A percentile compares a stretch with the other conserved stretches of the same genome.
Evolutionary conservation across 2,797 vertebrate species (phyloP).

Genomic region (Enteromius thamalakanensis): DNA sequence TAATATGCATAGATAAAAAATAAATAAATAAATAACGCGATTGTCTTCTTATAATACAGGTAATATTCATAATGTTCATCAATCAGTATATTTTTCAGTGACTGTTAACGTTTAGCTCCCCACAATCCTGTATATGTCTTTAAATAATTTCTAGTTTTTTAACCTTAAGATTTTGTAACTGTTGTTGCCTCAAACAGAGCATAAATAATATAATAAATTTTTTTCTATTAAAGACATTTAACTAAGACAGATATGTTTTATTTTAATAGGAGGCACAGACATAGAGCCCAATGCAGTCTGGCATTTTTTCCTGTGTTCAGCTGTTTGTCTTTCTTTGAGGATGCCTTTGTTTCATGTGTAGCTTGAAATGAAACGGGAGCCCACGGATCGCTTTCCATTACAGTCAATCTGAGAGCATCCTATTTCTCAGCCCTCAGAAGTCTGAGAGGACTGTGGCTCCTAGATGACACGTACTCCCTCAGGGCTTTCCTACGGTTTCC

Average conservation of each 20-base stretch:
- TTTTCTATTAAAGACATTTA: constrained; percentile 15
- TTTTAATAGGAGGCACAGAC: constrained; percentile 51
- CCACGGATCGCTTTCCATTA: constrained; percentile 68
- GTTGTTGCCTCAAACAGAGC: background rate
- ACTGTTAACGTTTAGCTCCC: background rate
- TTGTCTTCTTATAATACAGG: too few relatives aligned
- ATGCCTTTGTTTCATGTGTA: constrained; percentile 55
- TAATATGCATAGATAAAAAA: background rate
- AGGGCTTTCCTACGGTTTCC: constrained; percentile 49
- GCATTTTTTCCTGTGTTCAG: constrained; percentile 49
- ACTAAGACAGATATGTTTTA: background rate
- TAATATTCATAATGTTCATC: too few relatives aligned
- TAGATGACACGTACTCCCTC: constrained; percentile 53
- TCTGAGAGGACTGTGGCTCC: constrained; percentile 47
- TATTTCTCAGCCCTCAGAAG: constrained; percentile 54
- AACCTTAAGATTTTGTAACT: background rate
- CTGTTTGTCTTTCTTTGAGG: constrained; percentile 65
- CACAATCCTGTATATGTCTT: background rate
- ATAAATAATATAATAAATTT: background rate
- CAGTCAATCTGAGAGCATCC: constrained; percentile 36
- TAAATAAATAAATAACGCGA: too few relatives aligned
- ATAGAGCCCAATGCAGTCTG: background rate
- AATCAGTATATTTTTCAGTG: background rate
- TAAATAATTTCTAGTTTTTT: background rate
- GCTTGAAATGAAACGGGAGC: constrained; percentile 63